Evolutionary conservation across 2,797 vertebrate species (phyloP).

Genomic region (Pogonophryne albipinna): DNA sequence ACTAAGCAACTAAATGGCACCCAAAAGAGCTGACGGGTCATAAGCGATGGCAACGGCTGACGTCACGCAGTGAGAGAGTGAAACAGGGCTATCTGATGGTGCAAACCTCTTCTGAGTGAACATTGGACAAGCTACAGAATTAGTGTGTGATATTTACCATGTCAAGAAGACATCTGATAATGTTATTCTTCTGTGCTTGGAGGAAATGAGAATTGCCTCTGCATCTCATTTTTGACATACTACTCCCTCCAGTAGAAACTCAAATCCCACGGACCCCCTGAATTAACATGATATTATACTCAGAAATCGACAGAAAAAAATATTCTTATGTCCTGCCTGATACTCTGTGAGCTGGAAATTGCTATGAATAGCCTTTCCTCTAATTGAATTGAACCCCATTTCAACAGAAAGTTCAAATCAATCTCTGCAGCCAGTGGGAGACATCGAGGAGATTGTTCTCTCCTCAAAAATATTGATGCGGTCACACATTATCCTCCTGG

Average conservation of each 20-base stretch:
- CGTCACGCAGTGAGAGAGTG: constrained; percentile 8
- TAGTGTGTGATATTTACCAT: constrained; percentile 39
- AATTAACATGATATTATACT: constrained; percentile 5
- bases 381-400: constrained; percentile 65
- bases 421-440: constrained; percentile 54
- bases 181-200: constrained; percentile 22
- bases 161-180: constrained; percentile 61
- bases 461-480: constrained; percentile 42
- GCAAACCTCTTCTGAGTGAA: constrained; percentile 44
- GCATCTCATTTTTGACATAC: constrained; percentile 29
- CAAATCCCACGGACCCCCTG: constrained; percentile 22
- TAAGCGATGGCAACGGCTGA: constrained; percentile 12
- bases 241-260: constrained; percentile 23
- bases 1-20: constrained; percentile 33
- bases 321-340: not conserved
- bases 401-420: constrained; percentile 64
- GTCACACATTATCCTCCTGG: constrained; percentile 35
- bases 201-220: constrained; percentile 50
- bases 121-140: constrained; percentile 34
- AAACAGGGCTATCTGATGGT: constrained; percentile 22
- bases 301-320: constrained; percentile 14
- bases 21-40: constrained; percentile 30
- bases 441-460: constrained; percentile 35
- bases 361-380: constrained; percentile 56
- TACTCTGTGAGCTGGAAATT: constrained; percentile 39